Evolutionary conservation across 2,888 invertebrate species (phyloP), one percentile per base, ranked within the genome.

Genomic region (Lingula anatina): DNA sequence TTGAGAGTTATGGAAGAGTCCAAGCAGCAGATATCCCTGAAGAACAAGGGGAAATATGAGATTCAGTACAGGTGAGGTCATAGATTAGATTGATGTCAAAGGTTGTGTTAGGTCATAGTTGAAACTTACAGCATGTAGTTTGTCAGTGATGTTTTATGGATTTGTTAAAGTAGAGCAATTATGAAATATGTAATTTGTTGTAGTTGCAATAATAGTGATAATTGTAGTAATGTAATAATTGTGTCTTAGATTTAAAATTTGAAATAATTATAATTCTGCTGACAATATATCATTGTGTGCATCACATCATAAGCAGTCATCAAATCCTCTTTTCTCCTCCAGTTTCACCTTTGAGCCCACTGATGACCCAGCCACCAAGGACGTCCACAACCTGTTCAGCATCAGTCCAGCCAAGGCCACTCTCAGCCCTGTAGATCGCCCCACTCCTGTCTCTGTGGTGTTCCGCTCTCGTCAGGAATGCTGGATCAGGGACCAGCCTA

Each of bases 41-140:
- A 77, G 53, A 78, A 78, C 62, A 78, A 76, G 60, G 78, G 78
- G 27, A 75, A 74, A 71, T 77, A 77, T 61, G 76, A 77, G 51
- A 73, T 78, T 49, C 59, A 61, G 39, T 78, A 64, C 60, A 65
- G 64, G 76, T 77, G 60, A 63, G 73, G 65, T 5, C 4, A 42
- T 23, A 23, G 21, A 2, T 40, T 24, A 18, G 12, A 18, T 27
- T 12, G 18, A 37, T 40, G 5, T 38, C n/a, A 12, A 39, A 49
- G 7, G n/a, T 31, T 12, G 9, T 31, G n/a, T n/a, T n/a, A 31
- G 35, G 9, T 9, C 21, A 26, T 23, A 31, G 35, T 15, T 12
- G 35, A 31, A 31, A n/a, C n/a, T n/a, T n/a, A n/a, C n/a, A n/a
- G n/a, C 4, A n/a, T n/a, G n/a, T n/a, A n/a, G n/a, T n/a, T n/a